These are phyloP conservation scores for Enteromius viviparus DNA, from an alignment of 2,797 vertebrate genomes.

Conservation along the genomic window DNA sequence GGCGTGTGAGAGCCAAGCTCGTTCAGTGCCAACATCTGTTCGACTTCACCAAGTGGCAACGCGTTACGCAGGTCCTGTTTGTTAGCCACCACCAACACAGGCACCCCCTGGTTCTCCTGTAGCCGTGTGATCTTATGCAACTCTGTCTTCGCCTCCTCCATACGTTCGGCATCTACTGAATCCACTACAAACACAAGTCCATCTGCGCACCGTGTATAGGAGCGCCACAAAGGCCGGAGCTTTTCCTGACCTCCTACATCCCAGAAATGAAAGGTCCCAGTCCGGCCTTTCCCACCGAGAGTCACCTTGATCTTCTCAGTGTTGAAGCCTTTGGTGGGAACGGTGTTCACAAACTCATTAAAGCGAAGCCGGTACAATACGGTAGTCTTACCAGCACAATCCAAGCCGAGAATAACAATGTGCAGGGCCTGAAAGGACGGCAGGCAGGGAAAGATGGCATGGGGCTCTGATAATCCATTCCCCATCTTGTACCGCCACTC, in stretches of 20 bases:
- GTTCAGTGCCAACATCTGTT: constrained; percentile 86
- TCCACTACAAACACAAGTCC: constrained; percentile 96
- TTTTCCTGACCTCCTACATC: constrained; percentile 95
- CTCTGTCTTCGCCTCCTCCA: constrained; percentile 92
- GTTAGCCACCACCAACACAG: constrained; percentile 93
- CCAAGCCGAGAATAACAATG: constrained; percentile 93
- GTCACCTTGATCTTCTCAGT: constrained; percentile 88
- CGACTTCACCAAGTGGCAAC: constrained; percentile 85
- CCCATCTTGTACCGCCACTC: constrained; percentile 69
- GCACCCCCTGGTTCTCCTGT: constrained; percentile 92
- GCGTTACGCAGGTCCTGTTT: constrained; percentile 93
- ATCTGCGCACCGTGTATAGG: constrained; percentile 92
- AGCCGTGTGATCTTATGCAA: constrained; percentile 94
- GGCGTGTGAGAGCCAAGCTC: constrained; percentile 88
- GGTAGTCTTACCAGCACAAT: constrained; percentile 93
- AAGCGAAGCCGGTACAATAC: constrained; percentile 93
- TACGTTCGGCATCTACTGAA: constrained; percentile 88
- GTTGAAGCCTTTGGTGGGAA: constrained; percentile 95
- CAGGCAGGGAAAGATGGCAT: constrained; percentile 78
- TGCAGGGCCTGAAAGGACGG: constrained; percentile 91
- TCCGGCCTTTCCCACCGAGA: constrained; percentile 78
- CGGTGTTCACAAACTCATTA: constrained; percentile 95
- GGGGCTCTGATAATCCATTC: constrained; percentile 72
- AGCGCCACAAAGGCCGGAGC: constrained; percentile 92
- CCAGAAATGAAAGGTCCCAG: constrained; percentile 90